phyloP scores from a whole-genome alignment of 2,888 invertebrate genomes.

The Ormyrus thymus region DNA sequence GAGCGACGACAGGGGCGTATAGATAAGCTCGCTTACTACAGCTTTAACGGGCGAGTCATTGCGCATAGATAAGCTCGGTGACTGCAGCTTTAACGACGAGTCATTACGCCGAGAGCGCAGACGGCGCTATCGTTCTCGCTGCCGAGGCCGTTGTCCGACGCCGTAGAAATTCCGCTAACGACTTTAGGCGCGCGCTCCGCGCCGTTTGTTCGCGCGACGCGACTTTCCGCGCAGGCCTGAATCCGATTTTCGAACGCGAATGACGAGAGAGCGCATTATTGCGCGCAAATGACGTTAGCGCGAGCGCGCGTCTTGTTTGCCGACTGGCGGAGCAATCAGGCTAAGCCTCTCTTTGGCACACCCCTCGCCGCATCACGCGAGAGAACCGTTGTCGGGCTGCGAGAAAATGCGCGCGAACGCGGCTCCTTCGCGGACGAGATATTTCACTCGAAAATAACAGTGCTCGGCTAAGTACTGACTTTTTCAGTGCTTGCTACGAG shows the following conservation, averaged over 20 bases:
- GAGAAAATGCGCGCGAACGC: too few species aligned
- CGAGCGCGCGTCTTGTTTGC: constrained; percentile 20
- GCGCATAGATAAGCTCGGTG: constrained; percentile 19
- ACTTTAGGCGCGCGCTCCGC: constrained; percentile 60
- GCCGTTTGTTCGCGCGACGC: too few species aligned
- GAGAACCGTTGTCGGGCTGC: too few species aligned
- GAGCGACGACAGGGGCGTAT: not conserved
- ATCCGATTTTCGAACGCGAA: constrained; percentile 35
- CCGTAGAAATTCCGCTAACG: constrained; percentile 71
- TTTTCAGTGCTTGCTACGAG: too few species aligned
- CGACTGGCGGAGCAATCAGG: constrained; percentile 26
- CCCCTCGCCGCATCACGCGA: too few species aligned
- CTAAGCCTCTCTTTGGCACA: constrained; percentile 11
- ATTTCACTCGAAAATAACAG: too few species aligned
- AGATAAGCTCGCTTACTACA: constrained; percentile 26
- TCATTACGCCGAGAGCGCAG: constrained; percentile 20
- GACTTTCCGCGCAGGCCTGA: constrained; percentile 6
- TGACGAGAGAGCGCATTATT: constrained; percentile 37
- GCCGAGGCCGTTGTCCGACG: constrained; percentile 68
- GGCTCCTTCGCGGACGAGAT: too few species aligned
- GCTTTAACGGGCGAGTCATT: constrained; percentile 34
- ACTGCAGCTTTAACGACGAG: constrained; percentile 35
- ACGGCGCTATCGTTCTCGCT: not conserved
- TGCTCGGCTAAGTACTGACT: too few species aligned
- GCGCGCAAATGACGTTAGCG: constrained; percentile 35